Base-by-base conservation (phyloP, 2,797 vertebrate species). In the Fringilla coelebs region DNA sequence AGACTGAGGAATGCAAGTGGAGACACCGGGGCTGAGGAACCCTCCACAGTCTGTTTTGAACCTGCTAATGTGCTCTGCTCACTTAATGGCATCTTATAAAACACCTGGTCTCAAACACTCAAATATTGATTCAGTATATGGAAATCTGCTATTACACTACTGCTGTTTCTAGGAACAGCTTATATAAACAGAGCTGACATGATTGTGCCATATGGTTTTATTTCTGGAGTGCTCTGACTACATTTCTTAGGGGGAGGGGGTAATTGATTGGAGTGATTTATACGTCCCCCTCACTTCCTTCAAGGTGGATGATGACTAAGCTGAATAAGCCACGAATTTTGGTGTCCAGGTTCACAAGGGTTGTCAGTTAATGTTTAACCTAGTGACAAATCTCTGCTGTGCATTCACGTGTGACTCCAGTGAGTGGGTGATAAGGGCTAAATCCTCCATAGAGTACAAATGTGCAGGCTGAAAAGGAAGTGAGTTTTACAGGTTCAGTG, bases 51-150 rank as follows among this genome's bases (percentile, higher is more conserved):
- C 98, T 97, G 94, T 96, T 97, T 97, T 97, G 98, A 96, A 89
- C 76, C 96, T 34, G 77, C 80, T 96, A 97, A 97, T 96, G 96
- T 96, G 95, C 73, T 98, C 96, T 89, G 63, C 68, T 92, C 97
- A 72, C 98, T 99, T 99, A 99, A 99, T 97, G 99, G 98, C 98
- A 99, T 99, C 98, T 98, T 99, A 98, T 98, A 98, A 99, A 98
- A 97, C 99, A 99, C 98, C 98, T 99, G 99, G 98, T 98, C 96
- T 96, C 97, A 95, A 96, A 97, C 26, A 82, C 90, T 98, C 98
- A 99, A 99, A 99, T 99, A 99, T 99, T 99, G 98, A 99, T 98
- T 98, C 98, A 97, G 97, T 98, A 97, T 98, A 98, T 98, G 98
- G 97, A 98, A 98, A 98, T 98, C 98, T 98, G 98, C 97, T 98